Evolutionary conservation across 2,888 invertebrate genomes (phyloP).

Genomic region (Catotricha subobsoleta): DNA sequence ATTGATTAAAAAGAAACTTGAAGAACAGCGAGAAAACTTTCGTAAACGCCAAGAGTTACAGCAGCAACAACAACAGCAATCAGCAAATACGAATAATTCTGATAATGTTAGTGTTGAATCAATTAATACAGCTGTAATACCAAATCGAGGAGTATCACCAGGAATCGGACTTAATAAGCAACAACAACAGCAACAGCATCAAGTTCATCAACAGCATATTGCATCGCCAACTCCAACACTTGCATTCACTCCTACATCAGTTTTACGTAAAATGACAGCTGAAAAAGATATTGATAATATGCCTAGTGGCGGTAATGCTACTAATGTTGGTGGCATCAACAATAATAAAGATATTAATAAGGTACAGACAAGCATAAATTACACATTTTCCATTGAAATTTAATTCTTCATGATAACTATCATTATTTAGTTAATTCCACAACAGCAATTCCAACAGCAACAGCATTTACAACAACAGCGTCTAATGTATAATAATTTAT

Average conservation of each 20-base stretch:
- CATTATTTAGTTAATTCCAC: conserved; percentile 12
- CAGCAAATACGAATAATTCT: too few relatives aligned
- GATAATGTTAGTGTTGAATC: too few relatives aligned
- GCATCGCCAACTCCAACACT: conserved; percentile 55
- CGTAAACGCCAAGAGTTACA: conserved; percentile 54
- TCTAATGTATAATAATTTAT: too few relatives aligned
- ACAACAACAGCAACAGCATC: conserved; percentile 12
- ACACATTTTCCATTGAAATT: too few relatives aligned
- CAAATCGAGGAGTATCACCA: too few relatives aligned
- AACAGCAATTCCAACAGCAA: conserved; percentile 19
- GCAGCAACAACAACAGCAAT: conserved; percentile 13
- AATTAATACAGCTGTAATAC: too few relatives aligned
- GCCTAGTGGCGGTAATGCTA: conserved; percentile 10
- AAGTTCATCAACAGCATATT: conserved; percentile 18
- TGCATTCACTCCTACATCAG: conserved; percentile 86
- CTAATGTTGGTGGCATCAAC: conserved; percentile 1
- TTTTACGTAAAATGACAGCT: conserved; percentile 84
- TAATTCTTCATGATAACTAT: too few relatives aligned
- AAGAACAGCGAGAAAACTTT: conserved; percentile 72
- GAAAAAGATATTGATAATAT: conserved; percentile 45
- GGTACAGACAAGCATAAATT: too few relatives aligned
- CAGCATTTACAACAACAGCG: conserved; percentile 6
- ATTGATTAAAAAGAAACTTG: conserved; percentile 72
- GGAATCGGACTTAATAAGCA: conserved; percentile 3
- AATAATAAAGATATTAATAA: conserved; percentile 11